Evolutionary conservation across 2,797 vertebrate genomes (phyloP).

Genomic region (Morus bassanus): DNA sequence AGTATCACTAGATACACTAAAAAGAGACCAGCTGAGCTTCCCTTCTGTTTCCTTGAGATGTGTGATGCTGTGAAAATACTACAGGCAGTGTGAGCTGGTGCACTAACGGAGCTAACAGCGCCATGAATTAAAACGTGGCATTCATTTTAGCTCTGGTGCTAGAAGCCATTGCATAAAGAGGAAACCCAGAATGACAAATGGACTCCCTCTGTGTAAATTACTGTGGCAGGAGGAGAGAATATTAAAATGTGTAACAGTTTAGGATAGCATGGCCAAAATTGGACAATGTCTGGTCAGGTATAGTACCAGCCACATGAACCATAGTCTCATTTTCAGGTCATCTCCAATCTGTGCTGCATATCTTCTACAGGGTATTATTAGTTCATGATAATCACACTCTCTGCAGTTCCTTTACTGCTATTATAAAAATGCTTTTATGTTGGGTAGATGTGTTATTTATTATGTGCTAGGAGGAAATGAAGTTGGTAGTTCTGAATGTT

Average conservation of each 20-base stretch:
- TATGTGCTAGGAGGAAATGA: constrained; percentile 59
- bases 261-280: not conserved
- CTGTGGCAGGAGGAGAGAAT: not conserved
- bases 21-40: constrained; percentile 52
- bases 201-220: not conserved
- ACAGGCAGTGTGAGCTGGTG: constrained; percentile 1
- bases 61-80: constrained; percentile 62
- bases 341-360: not conserved
- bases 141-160: not conserved
- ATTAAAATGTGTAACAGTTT: not conserved
- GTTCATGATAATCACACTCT: constrained; percentile 39
- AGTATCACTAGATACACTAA: not conserved
- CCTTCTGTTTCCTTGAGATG: constrained; percentile 38
- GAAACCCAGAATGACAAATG: not conserved
- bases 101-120: not conserved
- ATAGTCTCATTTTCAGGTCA: not conserved
- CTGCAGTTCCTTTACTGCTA: constrained; percentile 51
- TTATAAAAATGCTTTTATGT: constrained; percentile 58
- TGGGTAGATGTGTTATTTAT: constrained; percentile 64
- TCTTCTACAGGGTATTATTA: constrained; percentile 13
- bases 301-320: not conserved
- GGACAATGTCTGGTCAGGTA: not conserved
- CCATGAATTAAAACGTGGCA: not conserved
- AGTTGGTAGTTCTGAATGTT: constrained; percentile 62
- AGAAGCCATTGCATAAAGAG: not conserved